Evolutionary conservation across 2,797 vertebrate species (phyloP).

Genomic region (Danio jaintianensis): DNA sequence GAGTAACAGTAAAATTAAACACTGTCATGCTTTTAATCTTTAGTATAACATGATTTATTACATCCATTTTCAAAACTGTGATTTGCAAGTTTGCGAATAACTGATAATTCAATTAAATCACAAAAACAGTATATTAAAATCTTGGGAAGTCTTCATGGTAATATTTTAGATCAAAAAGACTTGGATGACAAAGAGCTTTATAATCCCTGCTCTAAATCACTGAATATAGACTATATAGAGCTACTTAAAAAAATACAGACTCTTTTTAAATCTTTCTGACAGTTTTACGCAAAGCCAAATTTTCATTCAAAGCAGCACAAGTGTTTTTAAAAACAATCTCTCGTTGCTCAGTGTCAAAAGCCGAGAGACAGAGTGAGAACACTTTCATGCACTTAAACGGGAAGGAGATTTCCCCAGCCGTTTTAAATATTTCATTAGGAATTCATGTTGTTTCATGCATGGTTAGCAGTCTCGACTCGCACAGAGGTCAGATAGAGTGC

Average conservation of each 20-base stretch:
- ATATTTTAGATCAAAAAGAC: not conserved
- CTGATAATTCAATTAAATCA: no score
- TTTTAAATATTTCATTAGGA: constrained; percentile 61
- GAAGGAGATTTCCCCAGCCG: constrained; percentile 44
- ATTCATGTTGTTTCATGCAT: constrained; percentile 59
- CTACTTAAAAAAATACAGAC: not conserved
- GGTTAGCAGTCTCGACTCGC: constrained; percentile 43
- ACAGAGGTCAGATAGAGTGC: constrained; percentile 58
- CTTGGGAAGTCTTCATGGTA: not conserved
- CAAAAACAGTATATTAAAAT: not conserved
- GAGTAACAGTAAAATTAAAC: no score
- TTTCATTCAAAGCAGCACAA: not conserved
- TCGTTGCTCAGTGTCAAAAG: constrained; percentile 27
- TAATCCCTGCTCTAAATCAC: not conserved
- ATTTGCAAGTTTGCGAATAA: no score
- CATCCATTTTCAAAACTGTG: no score
- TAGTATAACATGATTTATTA: no score
- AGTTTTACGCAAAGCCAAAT: no score
- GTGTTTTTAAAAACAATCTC: constrained; percentile 10
- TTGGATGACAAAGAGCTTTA: not conserved
- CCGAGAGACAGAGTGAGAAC: constrained; percentile 14
- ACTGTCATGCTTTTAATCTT: no score
- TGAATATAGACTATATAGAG: not conserved
- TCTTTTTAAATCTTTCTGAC: not conserved
- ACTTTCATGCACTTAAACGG: constrained; percentile 38